Conservation (phyloP, 2,797 vertebrate genomes). For the Cryptoblepharus egeriae region DNA sequence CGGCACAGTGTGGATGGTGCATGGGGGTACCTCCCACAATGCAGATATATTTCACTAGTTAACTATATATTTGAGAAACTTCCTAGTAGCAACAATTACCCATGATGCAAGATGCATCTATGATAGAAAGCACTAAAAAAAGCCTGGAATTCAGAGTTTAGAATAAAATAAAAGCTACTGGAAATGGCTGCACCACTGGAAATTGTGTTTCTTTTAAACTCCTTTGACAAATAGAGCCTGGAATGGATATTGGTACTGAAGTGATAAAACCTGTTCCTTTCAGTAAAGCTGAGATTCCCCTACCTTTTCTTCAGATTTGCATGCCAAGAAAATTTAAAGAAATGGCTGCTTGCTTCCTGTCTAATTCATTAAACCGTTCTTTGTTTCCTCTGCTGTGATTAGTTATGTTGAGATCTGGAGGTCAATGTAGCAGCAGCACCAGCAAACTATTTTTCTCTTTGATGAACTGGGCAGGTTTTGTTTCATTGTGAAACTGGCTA, state of each 20-base stretch:
- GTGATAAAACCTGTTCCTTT: background rate
- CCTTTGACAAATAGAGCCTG: background rate
- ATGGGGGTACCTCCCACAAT: too few species aligned
- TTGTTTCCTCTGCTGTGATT: slow-evolving; percentile 41
- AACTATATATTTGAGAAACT: background rate
- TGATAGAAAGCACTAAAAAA: background rate
- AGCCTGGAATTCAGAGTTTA: background rate
- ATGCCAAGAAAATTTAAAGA: slow-evolving; percentile 18
- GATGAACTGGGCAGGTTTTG: slow-evolving; percentile 59
- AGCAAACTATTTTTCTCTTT: slow-evolving; percentile 40
- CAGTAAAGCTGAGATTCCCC: slow-evolving; percentile 28
- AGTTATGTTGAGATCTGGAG: slow-evolving; percentile 45
- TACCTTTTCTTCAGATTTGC: slow-evolving; percentile 39
- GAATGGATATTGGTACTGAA: background rate
- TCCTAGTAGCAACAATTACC: background rate
- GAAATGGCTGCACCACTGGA: background rate
- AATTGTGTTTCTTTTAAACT: background rate
- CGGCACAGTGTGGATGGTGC: too few species aligned
- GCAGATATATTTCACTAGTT: too few species aligned
- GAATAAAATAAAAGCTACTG: background rate
- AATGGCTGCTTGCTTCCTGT: slow-evolving; percentile 32
- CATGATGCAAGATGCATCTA: background rate
- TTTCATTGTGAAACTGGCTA: slow-evolving; percentile 45
- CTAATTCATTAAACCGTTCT: slow-evolving; percentile 36
- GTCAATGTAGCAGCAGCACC: slow-evolving; percentile 12